These are phyloP conservation scores for Gymnocephalus cernua DNA, from an alignment of 2,113 vertebrate genomes.

Conservation along the genomic window DNA sequence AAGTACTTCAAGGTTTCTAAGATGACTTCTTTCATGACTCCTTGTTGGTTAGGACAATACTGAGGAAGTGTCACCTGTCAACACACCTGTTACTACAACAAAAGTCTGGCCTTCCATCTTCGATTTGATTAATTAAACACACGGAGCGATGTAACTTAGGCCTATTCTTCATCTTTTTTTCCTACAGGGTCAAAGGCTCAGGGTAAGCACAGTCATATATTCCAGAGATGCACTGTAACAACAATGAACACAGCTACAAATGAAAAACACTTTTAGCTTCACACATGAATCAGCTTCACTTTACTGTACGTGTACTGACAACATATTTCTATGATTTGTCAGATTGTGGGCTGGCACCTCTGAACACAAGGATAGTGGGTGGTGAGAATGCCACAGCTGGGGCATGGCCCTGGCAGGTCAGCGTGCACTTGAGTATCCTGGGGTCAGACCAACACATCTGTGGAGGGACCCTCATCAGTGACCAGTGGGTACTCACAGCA, in stretches of 20 bases:
- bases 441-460: slow-evolving; percentile 67
- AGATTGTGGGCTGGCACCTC: slow-evolving; percentile 80
- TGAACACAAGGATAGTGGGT: slow-evolving; percentile 78
- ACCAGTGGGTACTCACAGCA: slow-evolving; percentile 86
- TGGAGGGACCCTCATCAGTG: slow-evolving; percentile 84
- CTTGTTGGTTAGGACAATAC: too few relatives aligned
- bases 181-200: slow-evolving; percentile 61
- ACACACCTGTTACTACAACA: too few relatives aligned
- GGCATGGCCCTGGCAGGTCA: slow-evolving; percentile 87
- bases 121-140: too few relatives aligned
- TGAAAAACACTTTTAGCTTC: background rate
- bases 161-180: slow-evolving; percentile 9
- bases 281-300: background rate
- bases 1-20: too few relatives aligned
- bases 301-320: background rate
- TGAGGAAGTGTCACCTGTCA: too few relatives aligned
- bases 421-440: slow-evolving; percentile 43
- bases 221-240: background rate
- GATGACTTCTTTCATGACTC: too few relatives aligned
- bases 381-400: slow-evolving; percentile 68
- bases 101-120: too few relatives aligned
- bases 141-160: too few relatives aligned
- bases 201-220: slow-evolving; percentile 43
- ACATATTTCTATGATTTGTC: background rate
- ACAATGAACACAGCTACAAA: background rate